Conservation (phyloP, 2,113 vertebrate species). For the Ophthalmolycus amberensis region DNA sequence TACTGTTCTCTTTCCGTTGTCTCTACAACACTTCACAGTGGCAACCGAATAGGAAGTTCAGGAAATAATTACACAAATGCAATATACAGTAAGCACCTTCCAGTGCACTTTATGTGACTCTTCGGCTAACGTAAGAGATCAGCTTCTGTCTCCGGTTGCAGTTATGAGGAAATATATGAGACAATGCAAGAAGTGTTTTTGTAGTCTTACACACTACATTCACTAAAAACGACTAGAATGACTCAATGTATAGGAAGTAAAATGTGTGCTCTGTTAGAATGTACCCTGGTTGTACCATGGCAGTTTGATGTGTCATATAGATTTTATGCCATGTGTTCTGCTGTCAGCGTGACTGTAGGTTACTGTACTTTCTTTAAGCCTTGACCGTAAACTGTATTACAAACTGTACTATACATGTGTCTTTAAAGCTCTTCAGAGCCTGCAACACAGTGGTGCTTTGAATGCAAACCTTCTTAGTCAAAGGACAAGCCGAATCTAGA, state of each 20-base stretch:
- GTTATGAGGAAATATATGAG: neutral
- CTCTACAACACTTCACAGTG: neutral
- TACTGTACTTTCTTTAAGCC: neutral
- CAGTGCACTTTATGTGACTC: too few species aligned
- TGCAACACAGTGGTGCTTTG: neutral
- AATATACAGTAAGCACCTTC: too few species aligned
- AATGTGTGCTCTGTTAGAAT: neutral
- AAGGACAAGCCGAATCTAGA: conserved; percentile 37
- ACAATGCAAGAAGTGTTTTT: neutral
- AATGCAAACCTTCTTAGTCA: conserved; percentile 37
- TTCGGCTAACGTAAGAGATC: neutral
- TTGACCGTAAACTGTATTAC: neutral
- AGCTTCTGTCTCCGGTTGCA: too few species aligned
- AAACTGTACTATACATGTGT: neutral
- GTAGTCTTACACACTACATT: neutral
- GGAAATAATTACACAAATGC: neutral
- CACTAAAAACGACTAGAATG: neutral
- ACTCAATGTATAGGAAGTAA: neutral
- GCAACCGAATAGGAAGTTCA: neutral
- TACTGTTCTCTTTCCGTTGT: conserved; percentile 19
- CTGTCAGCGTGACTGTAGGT: neutral
- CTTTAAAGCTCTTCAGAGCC: neutral
- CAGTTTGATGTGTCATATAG: conserved; percentile 19
- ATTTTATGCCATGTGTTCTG: conserved; percentile 17
- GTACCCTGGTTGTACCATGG: neutral